A percentile compares a stretch with the other conserved stretches of the same genome.
Conservation (phyloP, 2,113 vertebrate genomes). For the Neolamprologus toae region DNA sequence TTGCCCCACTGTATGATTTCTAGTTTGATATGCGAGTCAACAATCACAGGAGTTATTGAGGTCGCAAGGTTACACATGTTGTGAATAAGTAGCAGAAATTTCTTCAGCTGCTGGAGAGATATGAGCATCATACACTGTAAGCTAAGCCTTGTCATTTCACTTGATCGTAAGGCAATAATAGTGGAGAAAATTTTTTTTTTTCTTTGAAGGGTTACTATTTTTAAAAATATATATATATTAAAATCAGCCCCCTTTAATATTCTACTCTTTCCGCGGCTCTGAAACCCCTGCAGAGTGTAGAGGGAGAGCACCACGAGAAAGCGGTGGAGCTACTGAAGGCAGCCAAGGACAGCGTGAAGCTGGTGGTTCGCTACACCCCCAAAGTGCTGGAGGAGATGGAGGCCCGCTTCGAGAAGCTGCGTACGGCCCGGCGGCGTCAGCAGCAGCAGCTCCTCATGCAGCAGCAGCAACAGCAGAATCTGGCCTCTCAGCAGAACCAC, state of each 20-base stretch:
- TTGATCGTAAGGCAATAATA: neutral
- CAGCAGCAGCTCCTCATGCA: constrained; percentile 92
- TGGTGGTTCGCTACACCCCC: constrained; percentile 97
- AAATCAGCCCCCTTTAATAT: neutral
- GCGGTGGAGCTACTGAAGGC: constrained; percentile 96
- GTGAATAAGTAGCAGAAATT: neutral
- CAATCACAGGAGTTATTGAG: neutral
- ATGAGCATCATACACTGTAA: neutral
- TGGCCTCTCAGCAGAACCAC: constrained; percentile 89
- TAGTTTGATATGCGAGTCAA: neutral
- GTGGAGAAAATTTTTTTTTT: neutral
- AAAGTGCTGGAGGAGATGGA: constrained; percentile 99
- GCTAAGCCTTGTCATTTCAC: neutral
- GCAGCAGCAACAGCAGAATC: constrained; percentile 83
- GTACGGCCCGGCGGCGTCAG: constrained; percentile 91
- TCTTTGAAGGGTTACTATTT: neutral
- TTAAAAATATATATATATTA: neutral
- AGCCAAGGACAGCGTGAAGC: constrained; percentile 93
- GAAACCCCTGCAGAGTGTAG: constrained; percentile 80
- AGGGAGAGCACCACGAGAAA: constrained; percentile 97
- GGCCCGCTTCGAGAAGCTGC: constrained; percentile 94
- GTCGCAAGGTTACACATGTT: neutral
- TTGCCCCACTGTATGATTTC: no score
- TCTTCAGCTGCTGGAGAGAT: neutral
- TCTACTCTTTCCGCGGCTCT: neutral